These are phyloP conservation scores for Adelognathus sp. DNA, from an alignment of 2,888 invertebrate species.

Conservation along the genomic window DNA sequence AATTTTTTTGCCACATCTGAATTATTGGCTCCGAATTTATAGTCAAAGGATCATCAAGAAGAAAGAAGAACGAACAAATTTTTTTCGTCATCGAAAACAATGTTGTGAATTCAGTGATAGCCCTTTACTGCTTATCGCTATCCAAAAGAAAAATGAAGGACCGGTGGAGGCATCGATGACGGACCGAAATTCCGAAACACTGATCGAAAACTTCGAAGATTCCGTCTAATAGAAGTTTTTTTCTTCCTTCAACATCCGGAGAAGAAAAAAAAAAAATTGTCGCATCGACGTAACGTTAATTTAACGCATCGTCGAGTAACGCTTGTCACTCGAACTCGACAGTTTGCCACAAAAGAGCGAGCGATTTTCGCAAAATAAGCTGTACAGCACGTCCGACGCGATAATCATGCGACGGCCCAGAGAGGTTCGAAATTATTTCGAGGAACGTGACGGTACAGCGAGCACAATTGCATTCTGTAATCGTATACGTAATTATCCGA, in stretches of 20 bases:
- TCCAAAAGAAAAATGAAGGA: no score
- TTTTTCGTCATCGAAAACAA: no score
- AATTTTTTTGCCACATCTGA: no score
- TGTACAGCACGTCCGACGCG: slow-evolving; percentile 16
- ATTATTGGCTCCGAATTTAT: no score
- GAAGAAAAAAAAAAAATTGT: neutral
- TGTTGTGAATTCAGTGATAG: no score
- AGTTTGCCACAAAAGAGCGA: neutral
- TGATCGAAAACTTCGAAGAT: neutral
- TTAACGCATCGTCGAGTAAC: slow-evolving; percentile 27
- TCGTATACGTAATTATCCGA: slow-evolving; percentile 30
- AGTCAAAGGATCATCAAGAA: no score
- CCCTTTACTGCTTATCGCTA: no score
- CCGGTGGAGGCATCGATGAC: no score
- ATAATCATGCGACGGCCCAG: slow-evolving; percentile 26
- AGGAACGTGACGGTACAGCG: neutral
- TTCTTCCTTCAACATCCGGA: neutral
- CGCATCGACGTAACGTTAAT: neutral
- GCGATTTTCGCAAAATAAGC: neutral
- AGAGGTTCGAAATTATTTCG: neutral
- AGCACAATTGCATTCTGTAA: slow-evolving; percentile 37
- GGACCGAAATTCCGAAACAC: neutral
- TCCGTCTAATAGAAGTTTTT: neutral
- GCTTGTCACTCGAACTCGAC: neutral
- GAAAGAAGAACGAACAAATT: no score